Evolutionary conservation across 2,113 vertebrate genomes (phyloP).

Genomic region (Heterocephalus glaber): DNA sequence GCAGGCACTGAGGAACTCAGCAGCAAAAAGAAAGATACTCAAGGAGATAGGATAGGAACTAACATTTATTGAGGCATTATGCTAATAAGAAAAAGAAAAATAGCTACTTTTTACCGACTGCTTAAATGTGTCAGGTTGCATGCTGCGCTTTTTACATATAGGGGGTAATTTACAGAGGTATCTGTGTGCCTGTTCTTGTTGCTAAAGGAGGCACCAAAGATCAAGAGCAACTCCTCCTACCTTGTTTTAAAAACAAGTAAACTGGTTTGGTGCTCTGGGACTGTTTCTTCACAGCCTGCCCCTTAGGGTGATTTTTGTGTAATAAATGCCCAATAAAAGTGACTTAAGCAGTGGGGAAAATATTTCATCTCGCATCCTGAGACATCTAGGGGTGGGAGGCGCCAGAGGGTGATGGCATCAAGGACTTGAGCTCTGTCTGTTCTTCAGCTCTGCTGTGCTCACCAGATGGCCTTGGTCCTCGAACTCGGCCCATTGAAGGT

Average conservation of each 20-base stretch:
- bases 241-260: constrained; percentile 15
- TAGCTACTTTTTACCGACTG: constrained; percentile 72
- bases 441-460: background rate
- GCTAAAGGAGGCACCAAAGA: background rate
- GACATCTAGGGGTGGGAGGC: background rate
- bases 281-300: background rate
- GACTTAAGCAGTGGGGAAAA: background rate
- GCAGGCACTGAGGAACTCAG: constrained; percentile 5
- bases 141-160: constrained; percentile 63
- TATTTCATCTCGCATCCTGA: background rate
- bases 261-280: background rate
- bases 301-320: background rate
- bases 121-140: constrained; percentile 67
- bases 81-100: constrained; percentile 80
- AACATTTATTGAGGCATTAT: constrained; percentile 80
- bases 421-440: background rate
- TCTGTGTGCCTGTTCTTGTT: constrained; percentile 27
- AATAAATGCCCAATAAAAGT: background rate
- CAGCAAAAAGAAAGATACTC: constrained; percentile 61
- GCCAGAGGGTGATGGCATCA: background rate
- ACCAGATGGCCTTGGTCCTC: background rate
- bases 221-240: background rate
- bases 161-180: constrained; percentile 58
- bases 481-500: background rate
- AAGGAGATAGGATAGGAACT: constrained; percentile 66